These are phyloP conservation scores for Calephelis nemesis DNA, from an alignment of 1,140 invertebrate genomes.

Conservation along the genomic window DNA sequence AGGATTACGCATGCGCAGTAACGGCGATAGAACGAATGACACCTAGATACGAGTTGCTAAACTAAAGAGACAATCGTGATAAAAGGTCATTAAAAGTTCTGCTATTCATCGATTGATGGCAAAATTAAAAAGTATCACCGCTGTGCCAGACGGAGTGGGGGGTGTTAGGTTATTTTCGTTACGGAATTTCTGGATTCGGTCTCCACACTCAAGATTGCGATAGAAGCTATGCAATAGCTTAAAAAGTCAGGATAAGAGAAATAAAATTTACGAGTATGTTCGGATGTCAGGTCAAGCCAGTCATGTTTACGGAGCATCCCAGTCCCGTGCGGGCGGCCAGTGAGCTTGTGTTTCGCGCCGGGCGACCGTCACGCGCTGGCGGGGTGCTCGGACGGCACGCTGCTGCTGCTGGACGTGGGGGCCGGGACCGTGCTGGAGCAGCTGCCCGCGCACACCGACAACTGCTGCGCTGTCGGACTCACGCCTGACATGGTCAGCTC, in stretches of 20 bases:
- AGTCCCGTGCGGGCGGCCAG: slow-evolving; percentile 84
- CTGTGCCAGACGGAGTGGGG: too few species aligned
- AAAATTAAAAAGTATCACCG: too few species aligned
- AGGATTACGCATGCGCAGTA: too few species aligned
- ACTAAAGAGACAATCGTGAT: too few species aligned
- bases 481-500: slow-evolving; percentile 85
- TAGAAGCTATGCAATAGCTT: too few species aligned
- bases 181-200: too few species aligned
- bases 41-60: too few species aligned
- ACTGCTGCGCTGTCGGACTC: slow-evolving; percentile 89
- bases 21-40: too few species aligned
- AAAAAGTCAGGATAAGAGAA: background rate
- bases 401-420: slow-evolving; percentile 93
- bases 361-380: slow-evolving; percentile 95
- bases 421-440: slow-evolving; percentile 88
- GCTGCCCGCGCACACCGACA: slow-evolving; percentile 88
- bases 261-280: slow-evolving; percentile 11
- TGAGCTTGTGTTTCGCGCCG: slow-evolving; percentile 90
- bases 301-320: slow-evolving; percentile 90
- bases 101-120: too few species aligned
- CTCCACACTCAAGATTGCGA: too few species aligned
- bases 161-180: too few species aligned
- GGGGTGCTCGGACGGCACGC: slow-evolving; percentile 91
- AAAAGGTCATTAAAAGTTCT: too few species aligned
- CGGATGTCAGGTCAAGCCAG: slow-evolving; percentile 82